phyloP scores from a whole-genome alignment of 2,888 invertebrate genomes.

The Rotaria sp. region DNA sequence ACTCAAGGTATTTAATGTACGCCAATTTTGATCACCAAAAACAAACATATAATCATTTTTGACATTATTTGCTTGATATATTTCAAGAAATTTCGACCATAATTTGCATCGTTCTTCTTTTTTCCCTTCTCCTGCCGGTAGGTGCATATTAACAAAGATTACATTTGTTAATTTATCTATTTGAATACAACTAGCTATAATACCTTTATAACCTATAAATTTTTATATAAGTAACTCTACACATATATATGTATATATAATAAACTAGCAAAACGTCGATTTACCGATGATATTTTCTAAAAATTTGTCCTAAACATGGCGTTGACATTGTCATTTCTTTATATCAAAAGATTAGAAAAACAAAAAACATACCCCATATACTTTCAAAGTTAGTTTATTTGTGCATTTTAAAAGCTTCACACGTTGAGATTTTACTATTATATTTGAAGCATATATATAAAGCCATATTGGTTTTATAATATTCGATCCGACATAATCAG shows the following conservation, averaged over 20 bases:
- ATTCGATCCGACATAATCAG: neutral
- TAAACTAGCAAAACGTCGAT: neutral
- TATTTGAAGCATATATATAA: neutral
- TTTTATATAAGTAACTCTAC: neutral
- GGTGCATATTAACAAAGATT: neutral
- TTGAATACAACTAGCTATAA: neutral
- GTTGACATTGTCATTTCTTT: neutral
- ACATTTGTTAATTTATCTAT: neutral
- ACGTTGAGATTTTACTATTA: neutral
- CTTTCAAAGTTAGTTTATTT: neutral
- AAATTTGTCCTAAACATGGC: neutral
- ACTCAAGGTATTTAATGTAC: neutral
- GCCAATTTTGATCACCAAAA: neutral
- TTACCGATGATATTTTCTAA: neutral
- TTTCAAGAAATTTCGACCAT: neutral
- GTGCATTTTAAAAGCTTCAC: neutral
- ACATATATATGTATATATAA: neutral
- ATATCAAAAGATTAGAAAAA: neutral
- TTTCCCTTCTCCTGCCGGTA: neutral
- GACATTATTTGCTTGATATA: too few species aligned
- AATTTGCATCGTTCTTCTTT: neutral
- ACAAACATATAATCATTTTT: neutral
- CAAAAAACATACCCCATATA: neutral
- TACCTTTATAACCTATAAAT: neutral
- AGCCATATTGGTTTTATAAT: neutral